Conservation (phyloP, 2,797 vertebrate genomes). For the Myotis myotis region DNA sequence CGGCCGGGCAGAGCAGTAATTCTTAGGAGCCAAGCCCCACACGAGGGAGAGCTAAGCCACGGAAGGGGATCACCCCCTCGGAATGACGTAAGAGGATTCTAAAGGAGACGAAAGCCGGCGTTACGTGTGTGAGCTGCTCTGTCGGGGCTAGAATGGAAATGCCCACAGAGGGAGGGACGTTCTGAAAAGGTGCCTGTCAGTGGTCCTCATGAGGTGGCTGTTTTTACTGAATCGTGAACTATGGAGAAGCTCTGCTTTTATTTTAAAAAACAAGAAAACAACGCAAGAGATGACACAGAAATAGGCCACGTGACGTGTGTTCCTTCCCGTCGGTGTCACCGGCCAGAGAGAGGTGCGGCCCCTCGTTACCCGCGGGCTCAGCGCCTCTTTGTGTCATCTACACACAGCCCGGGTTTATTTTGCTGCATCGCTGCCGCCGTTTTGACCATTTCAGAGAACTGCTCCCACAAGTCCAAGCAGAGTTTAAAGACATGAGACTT, state of each 20-base stretch:
- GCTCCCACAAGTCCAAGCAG: neutral
- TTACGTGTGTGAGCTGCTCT: no score
- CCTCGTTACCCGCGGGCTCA: neutral
- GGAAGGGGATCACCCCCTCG: neutral
- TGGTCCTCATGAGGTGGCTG: neutral
- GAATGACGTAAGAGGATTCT: neutral
- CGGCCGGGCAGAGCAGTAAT: accelerated
- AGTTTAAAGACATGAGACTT: neutral
- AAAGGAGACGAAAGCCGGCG: no score
- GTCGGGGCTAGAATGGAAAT: accelerated
- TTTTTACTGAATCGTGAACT: neutral
- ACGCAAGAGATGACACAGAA: neutral
- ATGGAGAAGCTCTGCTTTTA: neutral
- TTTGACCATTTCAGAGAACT: slow-evolving; percentile 19
- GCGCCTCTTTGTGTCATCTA: accelerated
- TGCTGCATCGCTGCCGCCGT: neutral
- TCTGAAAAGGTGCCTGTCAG: neutral
- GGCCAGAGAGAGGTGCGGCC: neutral
- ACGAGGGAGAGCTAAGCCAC: accelerated
- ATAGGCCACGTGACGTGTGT: neutral
- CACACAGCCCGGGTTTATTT: neutral
- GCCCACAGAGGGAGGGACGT: neutral
- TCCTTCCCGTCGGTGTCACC: neutral
- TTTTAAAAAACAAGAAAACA: neutral
- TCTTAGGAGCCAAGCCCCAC: neutral